Percentiles rank a stretch among this genome's conserved stretches.
Evolutionary conservation across 2,888 invertebrate species (phyloP).

Genomic region (Caenorhabditis afra): DNA sequence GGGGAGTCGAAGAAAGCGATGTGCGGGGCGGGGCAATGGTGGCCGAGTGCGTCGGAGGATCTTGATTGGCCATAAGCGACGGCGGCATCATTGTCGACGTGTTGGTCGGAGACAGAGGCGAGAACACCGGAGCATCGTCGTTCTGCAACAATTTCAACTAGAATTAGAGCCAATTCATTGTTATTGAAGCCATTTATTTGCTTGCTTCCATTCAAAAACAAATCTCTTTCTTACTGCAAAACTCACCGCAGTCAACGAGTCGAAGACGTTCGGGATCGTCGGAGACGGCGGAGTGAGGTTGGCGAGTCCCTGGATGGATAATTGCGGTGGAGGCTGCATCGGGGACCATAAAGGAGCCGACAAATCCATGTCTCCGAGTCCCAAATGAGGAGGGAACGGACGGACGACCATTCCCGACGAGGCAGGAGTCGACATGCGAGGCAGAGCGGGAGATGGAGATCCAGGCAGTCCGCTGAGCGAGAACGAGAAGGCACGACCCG

Average conservation of each 20-base stretch:
- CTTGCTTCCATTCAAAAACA: background rate
- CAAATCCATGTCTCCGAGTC: conserved; percentile 12
- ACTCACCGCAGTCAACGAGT: conserved; percentile 49
- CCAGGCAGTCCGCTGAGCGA: conserved; percentile 33
- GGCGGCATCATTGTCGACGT: conserved; percentile 41
- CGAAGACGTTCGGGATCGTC: conserved; percentile 32
- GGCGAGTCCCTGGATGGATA: conserved; percentile 28
- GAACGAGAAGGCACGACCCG: conserved; percentile 48
- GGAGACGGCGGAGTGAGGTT: conserved; percentile 29
- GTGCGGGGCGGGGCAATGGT: conserved; percentile 42
- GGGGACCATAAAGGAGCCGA: conserved; percentile 19
- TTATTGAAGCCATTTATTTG: background rate
- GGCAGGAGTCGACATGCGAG: conserved; percentile 29
- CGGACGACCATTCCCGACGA: conserved; percentile 14
- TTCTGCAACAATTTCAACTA: conserved; percentile 29
- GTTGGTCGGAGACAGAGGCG: conserved; percentile 57
- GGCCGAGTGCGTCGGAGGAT: conserved; percentile 20
- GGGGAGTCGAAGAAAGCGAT: conserved; percentile 36
- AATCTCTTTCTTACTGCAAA: background rate
- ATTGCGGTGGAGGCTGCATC: conserved; percentile 25
- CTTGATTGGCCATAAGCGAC: conserved; percentile 41
- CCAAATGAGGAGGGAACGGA: conserved; percentile 4
- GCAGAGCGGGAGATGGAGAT: conserved; percentile 22
- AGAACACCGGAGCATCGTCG: conserved; percentile 62
- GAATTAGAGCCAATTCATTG: background rate